These are phyloP conservation scores for Pitangus sulphuratus DNA, from an alignment of 2,797 vertebrate genomes.

Conservation along the genomic window DNA sequence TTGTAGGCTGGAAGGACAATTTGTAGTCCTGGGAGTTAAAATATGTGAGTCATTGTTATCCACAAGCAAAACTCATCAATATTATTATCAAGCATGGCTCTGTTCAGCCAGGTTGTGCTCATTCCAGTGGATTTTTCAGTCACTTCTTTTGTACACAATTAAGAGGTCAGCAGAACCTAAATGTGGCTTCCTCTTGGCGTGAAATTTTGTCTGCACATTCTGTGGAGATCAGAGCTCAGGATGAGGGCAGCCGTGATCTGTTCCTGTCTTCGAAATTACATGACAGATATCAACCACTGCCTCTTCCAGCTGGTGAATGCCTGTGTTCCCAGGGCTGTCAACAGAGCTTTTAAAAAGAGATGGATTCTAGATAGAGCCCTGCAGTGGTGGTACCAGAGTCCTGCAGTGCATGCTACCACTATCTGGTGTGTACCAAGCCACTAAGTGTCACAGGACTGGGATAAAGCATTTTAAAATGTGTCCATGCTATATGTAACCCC, in stretches of 20 bases:
- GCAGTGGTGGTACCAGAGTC: neutral
- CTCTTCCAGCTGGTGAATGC: neutral
- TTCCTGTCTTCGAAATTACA: neutral
- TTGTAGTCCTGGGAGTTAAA: slow-evolving; percentile 10
- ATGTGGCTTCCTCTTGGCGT: neutral
- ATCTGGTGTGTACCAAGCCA: neutral
- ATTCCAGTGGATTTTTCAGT: neutral
- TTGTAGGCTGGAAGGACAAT: neutral
- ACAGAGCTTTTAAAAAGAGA: neutral
- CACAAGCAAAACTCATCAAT: slow-evolving; percentile 4
- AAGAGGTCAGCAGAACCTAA: neutral
- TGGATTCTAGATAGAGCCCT: neutral
- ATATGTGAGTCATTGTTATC: neutral
- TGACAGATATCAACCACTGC: neutral
- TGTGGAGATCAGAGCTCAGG: neutral
- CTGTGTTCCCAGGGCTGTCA: accelerated
- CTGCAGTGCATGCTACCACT: accelerated
- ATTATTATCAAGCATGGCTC: slow-evolving; percentile 1
- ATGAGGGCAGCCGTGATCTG: neutral
- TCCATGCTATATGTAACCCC: accelerated
- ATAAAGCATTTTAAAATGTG: neutral
- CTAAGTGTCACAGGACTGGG: neutral
- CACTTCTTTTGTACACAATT: neutral
- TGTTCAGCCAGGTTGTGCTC: neutral
- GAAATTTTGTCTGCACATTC: neutral